A percentile compares a stretch with the other conserved stretches of the same genome.
These are phyloP conservation scores for Datnioides undecimradiatus DNA, from an alignment of 2,113 vertebrate species.

Conservation along the genomic window DNA sequence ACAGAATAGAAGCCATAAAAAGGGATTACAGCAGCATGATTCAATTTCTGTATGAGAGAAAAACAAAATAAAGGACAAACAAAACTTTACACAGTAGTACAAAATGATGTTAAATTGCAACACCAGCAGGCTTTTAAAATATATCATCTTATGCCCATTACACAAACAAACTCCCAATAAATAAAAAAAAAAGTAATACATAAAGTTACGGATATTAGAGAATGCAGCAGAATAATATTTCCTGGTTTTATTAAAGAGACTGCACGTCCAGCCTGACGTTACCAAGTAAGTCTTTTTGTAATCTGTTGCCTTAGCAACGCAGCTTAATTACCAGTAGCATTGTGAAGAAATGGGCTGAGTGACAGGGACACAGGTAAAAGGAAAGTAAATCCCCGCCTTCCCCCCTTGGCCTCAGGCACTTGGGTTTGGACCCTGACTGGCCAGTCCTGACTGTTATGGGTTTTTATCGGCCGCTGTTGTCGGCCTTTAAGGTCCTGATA, in stretches of 20 bases:
- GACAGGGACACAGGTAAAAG: constrained; percentile 57
- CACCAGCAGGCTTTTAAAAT: constrained; percentile 74
- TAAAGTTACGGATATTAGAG: constrained; percentile 68
- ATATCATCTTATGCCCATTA: constrained; percentile 70
- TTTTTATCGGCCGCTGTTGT: constrained; percentile 57
- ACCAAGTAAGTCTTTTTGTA: constrained; percentile 45
- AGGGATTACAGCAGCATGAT: constrained; percentile 77
- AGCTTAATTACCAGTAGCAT: constrained; percentile 69
- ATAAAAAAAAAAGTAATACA: constrained; percentile 76
- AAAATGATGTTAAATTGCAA: constrained; percentile 73
- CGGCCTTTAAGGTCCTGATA: constrained; percentile 74
- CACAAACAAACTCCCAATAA: constrained; percentile 76
- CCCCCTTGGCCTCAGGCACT: constrained; percentile 80
- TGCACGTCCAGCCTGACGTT: constrained; percentile 7
- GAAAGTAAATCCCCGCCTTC: constrained; percentile 30
- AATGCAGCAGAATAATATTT: constrained; percentile 72
- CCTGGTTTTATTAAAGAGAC: constrained; percentile 60
- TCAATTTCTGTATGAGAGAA: constrained; percentile 49
- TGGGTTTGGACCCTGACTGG: constrained; percentile 77
- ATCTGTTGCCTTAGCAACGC: constrained; percentile 58
- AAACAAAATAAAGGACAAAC: constrained; percentile 33
- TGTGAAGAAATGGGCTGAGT: constrained; percentile 49
- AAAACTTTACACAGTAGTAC: constrained; percentile 81
- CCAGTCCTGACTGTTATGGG: constrained; percentile 65
- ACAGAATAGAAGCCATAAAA: constrained; percentile 66